These are phyloP conservation scores for Lepidocolaptes lacrymiger DNA, from an alignment of 2,797 vertebrate genomes.

Conservation along the genomic window DNA sequence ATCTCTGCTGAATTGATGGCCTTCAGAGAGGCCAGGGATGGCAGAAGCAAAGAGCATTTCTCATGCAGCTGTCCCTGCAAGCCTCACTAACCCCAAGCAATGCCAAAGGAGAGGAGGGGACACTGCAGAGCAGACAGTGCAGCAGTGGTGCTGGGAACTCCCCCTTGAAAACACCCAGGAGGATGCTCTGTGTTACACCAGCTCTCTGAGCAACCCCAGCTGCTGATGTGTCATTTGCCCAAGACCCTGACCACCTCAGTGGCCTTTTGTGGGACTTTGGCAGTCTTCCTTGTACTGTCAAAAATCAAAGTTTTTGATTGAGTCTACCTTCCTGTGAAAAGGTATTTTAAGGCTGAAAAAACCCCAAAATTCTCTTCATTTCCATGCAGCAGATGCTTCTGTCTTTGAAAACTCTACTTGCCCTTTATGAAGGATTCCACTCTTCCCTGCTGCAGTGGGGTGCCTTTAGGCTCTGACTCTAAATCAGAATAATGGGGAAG, in stretches of 20 bases:
- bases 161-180: not conserved
- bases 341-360: not conserved
- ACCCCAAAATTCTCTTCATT: not conserved
- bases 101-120: not conserved
- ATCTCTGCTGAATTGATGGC: not conserved
- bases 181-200: not conserved
- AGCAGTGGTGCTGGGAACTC: not conserved
- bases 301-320: not conserved
- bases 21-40: not conserved
- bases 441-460: not conserved
- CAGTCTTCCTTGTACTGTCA: not conserved
- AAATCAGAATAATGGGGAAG: not conserved
- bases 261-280: not conserved
- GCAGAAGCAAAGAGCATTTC: not conserved
- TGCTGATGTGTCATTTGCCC: accelerated
- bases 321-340: not conserved
- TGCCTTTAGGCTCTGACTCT: not conserved
- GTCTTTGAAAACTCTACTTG: not conserved
- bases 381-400: not conserved
- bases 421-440: not conserved
- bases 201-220: not conserved
- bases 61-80: accelerated
- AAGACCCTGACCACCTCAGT: not conserved
- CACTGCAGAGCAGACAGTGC: not conserved
- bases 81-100: not conserved